Evolutionary conservation across 1,140 invertebrate species (phyloP).

Genomic region (Pectinophora gossypiella): DNA sequence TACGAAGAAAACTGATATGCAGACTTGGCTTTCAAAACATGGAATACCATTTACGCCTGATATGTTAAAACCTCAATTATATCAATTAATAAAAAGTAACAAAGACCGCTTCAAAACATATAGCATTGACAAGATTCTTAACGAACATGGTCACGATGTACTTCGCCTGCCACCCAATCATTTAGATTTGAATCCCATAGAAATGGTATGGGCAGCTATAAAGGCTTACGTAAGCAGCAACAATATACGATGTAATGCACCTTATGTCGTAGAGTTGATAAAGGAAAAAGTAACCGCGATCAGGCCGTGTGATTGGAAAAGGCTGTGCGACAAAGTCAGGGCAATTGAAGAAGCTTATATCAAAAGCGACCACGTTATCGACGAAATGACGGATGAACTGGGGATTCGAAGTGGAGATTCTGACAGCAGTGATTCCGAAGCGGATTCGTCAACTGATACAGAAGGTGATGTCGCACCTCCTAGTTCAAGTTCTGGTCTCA

Average conservation of each 20-base stretch:
- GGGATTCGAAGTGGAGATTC: no score
- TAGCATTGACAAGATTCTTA: conserved; percentile 14
- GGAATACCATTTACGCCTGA: conserved; percentile 5
- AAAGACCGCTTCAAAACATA: conserved; percentile 13
- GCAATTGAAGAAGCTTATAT: conserved; percentile 2
- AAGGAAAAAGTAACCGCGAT: conserved; percentile 15
- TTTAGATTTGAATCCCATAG: conserved; percentile 14
- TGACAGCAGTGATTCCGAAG: no score
- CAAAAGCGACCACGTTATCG: conserved; percentile 7
- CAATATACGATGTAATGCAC: conserved; percentile 11
- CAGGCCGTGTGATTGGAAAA: conserved; percentile 1
- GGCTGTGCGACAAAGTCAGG: conserved; percentile 9
- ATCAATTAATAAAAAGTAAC: conserved; percentile 12
- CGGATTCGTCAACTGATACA: no score
- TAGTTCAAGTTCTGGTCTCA: no score
- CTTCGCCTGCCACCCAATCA: conserved; percentile 16
- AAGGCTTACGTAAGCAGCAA: conserved; percentile 13
- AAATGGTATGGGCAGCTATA: conserved; percentile 14
- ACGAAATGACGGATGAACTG: conserved; percentile 9
- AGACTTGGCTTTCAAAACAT: conserved; percentile 11
- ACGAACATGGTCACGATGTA: conserved; percentile 10
- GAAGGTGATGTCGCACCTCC: no score
- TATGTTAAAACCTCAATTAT: conserved; percentile 15
- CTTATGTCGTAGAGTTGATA: conserved; percentile 9
- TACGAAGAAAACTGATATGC: conserved; percentile 13